Conservation (phyloP, 2,113 vertebrate genomes). For the Panthera leo region DNA sequence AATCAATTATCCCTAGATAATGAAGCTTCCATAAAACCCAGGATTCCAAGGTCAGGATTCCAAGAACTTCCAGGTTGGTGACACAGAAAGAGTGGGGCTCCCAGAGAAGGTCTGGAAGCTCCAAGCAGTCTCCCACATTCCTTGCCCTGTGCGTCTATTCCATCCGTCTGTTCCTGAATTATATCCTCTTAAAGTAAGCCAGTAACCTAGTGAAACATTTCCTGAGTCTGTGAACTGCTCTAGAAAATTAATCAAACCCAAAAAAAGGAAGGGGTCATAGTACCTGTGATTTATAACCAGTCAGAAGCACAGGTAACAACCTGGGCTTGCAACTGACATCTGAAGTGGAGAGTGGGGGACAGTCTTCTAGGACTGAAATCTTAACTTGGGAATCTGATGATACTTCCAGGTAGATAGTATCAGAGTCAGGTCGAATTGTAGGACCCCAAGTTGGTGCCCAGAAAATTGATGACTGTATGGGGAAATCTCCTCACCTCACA, state of each 20-base stretch:
- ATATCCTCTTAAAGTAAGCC: not conserved
- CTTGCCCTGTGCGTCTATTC: not conserved
- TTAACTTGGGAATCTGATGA: not conserved
- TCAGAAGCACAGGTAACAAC: not conserved
- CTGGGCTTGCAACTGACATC: not conserved
- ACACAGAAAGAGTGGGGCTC: not conserved
- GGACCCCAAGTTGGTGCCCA: not conserved
- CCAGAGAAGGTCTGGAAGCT: not conserved
- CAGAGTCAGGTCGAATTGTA: not conserved
- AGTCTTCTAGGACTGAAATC: not conserved
- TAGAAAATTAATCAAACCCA: not conserved
- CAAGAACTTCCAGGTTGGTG: not conserved
- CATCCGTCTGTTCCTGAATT: not conserved
- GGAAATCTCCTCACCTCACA: not conserved
- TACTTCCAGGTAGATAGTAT: not conserved
- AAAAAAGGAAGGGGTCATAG: not conserved
- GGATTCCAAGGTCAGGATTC: not conserved
- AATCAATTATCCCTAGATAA: not conserved
- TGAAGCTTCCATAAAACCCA: not conserved
- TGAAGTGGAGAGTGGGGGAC: not conserved
- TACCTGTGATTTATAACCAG: not conserved
- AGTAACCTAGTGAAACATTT: not conserved
- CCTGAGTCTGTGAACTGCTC: not conserved
- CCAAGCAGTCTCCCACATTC: not conserved
- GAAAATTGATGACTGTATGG: not conserved